phyloP scores from a whole-genome alignment of 2,888 invertebrate species.

The Heliconius erato region DNA sequence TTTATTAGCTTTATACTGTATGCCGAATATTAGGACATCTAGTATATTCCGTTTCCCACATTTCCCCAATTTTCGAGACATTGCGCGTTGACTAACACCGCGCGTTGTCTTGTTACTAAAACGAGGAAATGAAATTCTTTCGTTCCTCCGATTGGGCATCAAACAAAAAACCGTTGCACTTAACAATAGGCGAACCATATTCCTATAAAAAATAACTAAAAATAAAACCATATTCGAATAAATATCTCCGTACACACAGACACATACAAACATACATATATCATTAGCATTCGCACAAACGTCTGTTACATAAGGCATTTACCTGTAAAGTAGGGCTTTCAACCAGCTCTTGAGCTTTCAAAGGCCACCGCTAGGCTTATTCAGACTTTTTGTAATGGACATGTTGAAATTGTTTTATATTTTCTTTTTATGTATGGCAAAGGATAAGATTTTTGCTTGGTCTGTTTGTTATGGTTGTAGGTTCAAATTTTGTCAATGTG shows the following conservation, averaged over 20 bases:
- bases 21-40: too few species aligned
- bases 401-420: slow-evolving; percentile 9
- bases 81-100: too few species aligned
- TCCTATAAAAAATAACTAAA: neutral
- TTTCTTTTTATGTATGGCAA: neutral
- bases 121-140: too few species aligned
- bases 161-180: too few species aligned
- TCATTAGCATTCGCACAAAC: neutral
- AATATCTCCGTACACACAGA: neutral
- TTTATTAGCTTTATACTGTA: too few species aligned
- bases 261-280: neutral
- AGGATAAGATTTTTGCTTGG: neutral
- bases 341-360: slow-evolving; percentile 10
- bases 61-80: too few species aligned
- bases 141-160: too few species aligned
- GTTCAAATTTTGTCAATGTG: neutral
- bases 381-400: slow-evolving; percentile 12
- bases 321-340: slow-evolving; percentile 20
- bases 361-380: slow-evolving; percentile 18
- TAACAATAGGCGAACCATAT: neutral
- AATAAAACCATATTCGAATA: neutral
- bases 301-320: slow-evolving; percentile 20
- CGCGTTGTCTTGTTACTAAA: too few species aligned
- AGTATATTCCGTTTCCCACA: too few species aligned
- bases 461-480: neutral